These are phyloP conservation scores for Lethrus apterus DNA, from an alignment of 1,140 invertebrate genomes.

Conservation along the genomic window DNA sequence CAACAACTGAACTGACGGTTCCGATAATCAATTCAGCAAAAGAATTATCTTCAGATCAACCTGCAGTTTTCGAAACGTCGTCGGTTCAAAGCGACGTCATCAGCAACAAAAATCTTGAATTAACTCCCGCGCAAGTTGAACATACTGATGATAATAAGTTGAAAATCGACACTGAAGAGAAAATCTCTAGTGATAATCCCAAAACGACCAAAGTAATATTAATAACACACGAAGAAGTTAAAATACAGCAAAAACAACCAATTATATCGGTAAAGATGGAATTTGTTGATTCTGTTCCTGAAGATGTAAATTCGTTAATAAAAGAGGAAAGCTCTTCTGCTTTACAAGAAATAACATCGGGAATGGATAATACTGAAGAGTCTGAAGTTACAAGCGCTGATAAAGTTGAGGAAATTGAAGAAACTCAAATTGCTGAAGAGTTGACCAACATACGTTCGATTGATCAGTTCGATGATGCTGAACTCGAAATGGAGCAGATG, in stretches of 20 bases:
- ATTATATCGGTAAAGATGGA: constrained; percentile 56
- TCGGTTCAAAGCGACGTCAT: background rate
- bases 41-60: too few species aligned
- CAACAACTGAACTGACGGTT: too few species aligned
- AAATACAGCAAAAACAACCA: constrained; percentile 55
- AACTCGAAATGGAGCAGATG: constrained; percentile 34
- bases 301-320: constrained; percentile 20
- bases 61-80: constrained; percentile 3
- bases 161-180: constrained; percentile 3
- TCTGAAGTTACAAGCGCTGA: background rate
- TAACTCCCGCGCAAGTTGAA: too few species aligned
- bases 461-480: constrained; percentile 3
- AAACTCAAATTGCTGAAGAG: constrained; percentile 19
- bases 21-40: too few species aligned
- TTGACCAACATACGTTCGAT: background rate
- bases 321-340: background rate
- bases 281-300: constrained; percentile 36
- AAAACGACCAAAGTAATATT: constrained; percentile 55
- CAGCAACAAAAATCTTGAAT: too few species aligned
- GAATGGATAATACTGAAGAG: background rate
- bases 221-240: constrained; percentile 60
- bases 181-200: background rate
- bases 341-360: background rate
- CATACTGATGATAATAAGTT: constrained; percentile 1
- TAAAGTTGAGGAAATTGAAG: background rate